Percentiles rank a stretch among this genome's conserved stretches.
These are phyloP conservation scores for Mimumesa dahlbomi DNA, from an alignment of 2,888 invertebrate genomes.

Conservation along the genomic window DNA sequence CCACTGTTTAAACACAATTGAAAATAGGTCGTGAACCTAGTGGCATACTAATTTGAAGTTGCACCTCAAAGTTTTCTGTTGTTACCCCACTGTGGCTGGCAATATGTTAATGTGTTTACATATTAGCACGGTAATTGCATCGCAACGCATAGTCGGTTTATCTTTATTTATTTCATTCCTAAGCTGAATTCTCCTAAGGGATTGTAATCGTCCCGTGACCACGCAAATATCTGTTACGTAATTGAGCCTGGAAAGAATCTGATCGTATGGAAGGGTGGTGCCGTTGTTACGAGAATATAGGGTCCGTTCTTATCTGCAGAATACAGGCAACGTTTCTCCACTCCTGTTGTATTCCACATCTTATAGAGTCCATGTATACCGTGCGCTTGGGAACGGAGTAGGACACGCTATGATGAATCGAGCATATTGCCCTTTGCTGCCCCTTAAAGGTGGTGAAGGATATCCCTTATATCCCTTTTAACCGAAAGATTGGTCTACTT, in stretches of 20 bases:
- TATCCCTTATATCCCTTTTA: neutral
- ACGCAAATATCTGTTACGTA: slow-evolving; percentile 47
- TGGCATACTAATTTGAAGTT: no score
- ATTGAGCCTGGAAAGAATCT: slow-evolving; percentile 46
- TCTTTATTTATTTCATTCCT: neutral
- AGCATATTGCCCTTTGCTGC: slow-evolving; percentile 73
- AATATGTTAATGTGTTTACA: no score
- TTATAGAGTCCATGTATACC: slow-evolving; percentile 51
- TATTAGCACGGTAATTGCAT: no score
- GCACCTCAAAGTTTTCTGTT: no score
- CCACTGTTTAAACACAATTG: no score
- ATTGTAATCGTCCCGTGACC: slow-evolving; percentile 48
- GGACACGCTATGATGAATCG: slow-evolving; percentile 77
- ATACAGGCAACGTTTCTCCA: slow-evolving; percentile 71
- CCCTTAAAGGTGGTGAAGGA: slow-evolving; percentile 57
- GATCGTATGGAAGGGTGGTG: slow-evolving; percentile 47
- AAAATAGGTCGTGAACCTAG: no score
- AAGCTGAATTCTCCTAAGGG: neutral
- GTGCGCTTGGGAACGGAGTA: slow-evolving; percentile 54
- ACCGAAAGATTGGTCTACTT: no score
- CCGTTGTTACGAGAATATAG: slow-evolving; percentile 65
- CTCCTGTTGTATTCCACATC: slow-evolving; percentile 62
- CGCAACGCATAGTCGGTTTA: no score
- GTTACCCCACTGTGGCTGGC: no score
- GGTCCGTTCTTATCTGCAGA: slow-evolving; percentile 78